Conservation (phyloP, 1,140 invertebrate species). For the Musca vetustissima region DNA sequence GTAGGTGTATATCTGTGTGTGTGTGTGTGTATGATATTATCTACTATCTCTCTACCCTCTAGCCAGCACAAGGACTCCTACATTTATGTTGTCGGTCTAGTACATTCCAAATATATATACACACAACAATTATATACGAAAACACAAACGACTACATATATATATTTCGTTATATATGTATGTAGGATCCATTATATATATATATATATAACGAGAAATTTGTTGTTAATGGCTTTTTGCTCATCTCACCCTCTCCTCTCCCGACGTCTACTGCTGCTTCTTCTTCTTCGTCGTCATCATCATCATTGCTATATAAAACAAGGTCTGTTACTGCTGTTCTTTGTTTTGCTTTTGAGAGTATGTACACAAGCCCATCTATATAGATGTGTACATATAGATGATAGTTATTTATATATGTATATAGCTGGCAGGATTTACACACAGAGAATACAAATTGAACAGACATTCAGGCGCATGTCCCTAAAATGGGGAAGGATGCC, state of each 20-base stretch:
- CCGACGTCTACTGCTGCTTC: background rate
- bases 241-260: background rate
- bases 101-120: background rate
- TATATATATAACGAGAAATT: conserved; percentile 7
- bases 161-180: background rate
- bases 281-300: background rate
- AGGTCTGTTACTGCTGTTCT: conserved; percentile 7
- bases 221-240: background rate
- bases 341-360: conserved; percentile 3
- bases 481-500: background rate
- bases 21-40: no score
- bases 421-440: no score
- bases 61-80: no score
- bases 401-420: no score
- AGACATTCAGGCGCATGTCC: background rate
- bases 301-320: background rate
- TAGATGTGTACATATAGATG: background rate
- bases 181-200: background rate
- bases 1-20: no score
- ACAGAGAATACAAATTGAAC: no score
- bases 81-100: no score
- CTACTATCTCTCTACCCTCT: no score
- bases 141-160: no score
- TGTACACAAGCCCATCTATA: background rate
- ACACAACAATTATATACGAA: background rate